phyloP scores from a whole-genome alignment of 2,797 vertebrate species.

The Ataeniobius toweri region DNA sequence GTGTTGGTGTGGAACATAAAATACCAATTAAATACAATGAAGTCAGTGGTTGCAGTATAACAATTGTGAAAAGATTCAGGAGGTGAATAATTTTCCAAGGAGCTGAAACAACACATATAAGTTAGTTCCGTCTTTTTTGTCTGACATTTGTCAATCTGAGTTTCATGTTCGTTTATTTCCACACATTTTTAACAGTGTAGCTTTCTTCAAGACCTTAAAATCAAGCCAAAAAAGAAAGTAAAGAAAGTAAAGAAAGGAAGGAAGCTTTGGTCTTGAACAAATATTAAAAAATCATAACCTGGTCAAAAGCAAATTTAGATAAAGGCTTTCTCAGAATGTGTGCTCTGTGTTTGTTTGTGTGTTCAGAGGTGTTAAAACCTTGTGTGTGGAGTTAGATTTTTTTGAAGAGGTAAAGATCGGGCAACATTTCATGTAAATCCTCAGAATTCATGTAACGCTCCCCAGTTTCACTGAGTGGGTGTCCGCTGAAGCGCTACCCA shows the following conservation, averaged over 20 bases:
- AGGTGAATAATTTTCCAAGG: too few species aligned
- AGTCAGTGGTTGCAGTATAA: neutral
- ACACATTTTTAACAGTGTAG: neutral
- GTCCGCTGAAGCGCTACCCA: neutral
- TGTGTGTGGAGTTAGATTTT: neutral
- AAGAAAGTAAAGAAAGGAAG: neutral
- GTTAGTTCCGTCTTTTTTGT: neutral
- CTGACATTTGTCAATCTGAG: too few species aligned
- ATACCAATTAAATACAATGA: neutral
- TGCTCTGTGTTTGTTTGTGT: neutral
- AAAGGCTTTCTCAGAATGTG: neutral
- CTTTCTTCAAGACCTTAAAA: too few species aligned
- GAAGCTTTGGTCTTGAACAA: neutral
- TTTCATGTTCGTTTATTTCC: neutral
- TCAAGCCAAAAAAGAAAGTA: neutral
- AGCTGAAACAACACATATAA: too few species aligned
- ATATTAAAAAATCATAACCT: neutral
- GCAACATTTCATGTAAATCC: slow-evolving; percentile 15
- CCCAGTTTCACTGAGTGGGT: slow-evolving; percentile 10
- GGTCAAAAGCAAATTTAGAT: neutral
- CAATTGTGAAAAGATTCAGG: neutral
- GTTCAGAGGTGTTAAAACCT: neutral
- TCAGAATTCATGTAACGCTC: slow-evolving; percentile 22
- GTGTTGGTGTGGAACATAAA: neutral
- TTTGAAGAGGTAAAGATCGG: neutral